phyloP scores from a whole-genome alignment of 1,140 invertebrate genomes.

The Neodiprion pinetum region DNA sequence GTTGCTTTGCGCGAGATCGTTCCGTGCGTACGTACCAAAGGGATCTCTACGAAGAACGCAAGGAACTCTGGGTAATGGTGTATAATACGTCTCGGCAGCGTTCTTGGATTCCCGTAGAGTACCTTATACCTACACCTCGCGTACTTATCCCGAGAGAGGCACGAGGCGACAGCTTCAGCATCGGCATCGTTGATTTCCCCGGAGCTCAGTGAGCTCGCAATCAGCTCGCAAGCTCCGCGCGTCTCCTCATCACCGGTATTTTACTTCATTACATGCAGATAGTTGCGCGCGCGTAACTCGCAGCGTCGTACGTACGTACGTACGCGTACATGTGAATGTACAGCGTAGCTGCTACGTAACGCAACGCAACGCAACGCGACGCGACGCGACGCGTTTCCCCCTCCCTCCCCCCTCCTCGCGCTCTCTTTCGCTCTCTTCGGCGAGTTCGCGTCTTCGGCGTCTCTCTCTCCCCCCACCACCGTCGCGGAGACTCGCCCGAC shows the following conservation, averaged over 20 bases:
- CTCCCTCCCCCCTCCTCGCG: conserved; percentile 14
- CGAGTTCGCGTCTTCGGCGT: conserved; percentile 1
- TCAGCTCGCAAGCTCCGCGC: no score
- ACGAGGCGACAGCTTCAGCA: no score
- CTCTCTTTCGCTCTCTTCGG: conserved; percentile 11
- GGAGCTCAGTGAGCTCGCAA: neutral
- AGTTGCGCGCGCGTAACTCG: neutral
- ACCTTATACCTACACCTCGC: neutral
- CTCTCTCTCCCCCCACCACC: neutral
- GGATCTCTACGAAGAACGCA: neutral
- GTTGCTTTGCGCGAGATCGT: neutral
- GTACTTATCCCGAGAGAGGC: neutral
- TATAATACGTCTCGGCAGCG: neutral
- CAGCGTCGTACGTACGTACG: neutral
- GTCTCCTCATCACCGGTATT: no score
- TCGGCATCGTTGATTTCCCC: no score
- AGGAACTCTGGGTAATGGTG: neutral
- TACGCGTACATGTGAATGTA: neutral
- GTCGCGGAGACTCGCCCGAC: neutral
- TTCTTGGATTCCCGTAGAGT: neutral
- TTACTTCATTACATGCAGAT: neutral
- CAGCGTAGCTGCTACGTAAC: neutral
- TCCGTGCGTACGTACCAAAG: no score
- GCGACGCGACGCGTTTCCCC: neutral
- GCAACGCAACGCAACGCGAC: no score